phyloP scores from a whole-genome alignment of 2,888 invertebrate species.

The Coelinius sp. region DNA sequence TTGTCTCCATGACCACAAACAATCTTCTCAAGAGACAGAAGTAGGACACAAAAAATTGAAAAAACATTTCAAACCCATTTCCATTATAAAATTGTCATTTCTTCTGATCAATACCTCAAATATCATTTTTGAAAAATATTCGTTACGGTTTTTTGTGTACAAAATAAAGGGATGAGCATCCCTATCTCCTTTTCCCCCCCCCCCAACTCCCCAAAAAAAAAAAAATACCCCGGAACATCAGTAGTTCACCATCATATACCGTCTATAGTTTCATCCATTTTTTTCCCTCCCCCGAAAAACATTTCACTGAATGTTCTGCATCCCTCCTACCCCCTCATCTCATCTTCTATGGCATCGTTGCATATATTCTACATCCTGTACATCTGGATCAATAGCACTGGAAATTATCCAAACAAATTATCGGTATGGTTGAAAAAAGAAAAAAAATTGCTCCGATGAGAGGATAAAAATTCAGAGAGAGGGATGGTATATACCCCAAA shows the following conservation, averaged over 20 bases:
- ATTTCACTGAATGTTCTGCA: constrained; percentile 36
- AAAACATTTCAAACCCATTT: neutral
- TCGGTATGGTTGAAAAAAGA: constrained; percentile 62
- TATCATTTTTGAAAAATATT: neutral
- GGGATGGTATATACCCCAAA: constrained; percentile 2
- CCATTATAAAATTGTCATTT: neutral
- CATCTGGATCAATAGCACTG: constrained; percentile 71
- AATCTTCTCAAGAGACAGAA: constrained; percentile 37
- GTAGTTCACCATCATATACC: constrained; percentile 66
- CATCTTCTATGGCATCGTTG: constrained; percentile 49
- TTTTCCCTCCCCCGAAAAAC: constrained; percentile 27
- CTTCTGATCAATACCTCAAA: neutral
- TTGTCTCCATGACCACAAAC: constrained; percentile 51
- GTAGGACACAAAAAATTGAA: neutral
- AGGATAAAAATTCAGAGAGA: constrained; percentile 31
- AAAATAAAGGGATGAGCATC: neutral
- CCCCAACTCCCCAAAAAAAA: constrained; percentile 64
- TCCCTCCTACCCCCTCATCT: constrained; percentile 37
- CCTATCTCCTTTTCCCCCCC: constrained; percentile 43
- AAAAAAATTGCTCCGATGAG: constrained; percentile 42
- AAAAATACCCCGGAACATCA: constrained; percentile 66
- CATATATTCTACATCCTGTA: constrained; percentile 68
- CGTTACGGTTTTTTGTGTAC: neutral
- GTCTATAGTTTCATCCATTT: constrained; percentile 35
- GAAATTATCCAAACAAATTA: constrained; percentile 72